phyloP scores from a whole-genome alignment of 2,113 vertebrate species.

The Toxotes jaculatrix region DNA sequence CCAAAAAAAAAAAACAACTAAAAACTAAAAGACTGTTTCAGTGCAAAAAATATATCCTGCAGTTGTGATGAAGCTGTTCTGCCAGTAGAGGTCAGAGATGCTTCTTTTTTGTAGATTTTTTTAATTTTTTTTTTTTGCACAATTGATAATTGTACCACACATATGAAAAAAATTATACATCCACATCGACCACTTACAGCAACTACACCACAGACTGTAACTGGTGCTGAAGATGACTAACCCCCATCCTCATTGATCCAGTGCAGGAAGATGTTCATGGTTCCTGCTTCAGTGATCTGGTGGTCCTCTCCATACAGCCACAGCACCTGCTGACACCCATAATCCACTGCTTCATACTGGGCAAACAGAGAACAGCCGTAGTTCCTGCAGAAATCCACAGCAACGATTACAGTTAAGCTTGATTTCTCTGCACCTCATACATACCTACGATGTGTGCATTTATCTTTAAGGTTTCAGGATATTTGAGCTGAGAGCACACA shows the following conservation, averaged over 20 bases:
- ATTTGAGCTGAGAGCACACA: background rate
- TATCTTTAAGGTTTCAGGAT: background rate
- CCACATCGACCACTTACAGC: background rate
- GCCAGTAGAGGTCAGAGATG: constrained; percentile 54
- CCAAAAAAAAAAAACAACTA: constrained; percentile 1
- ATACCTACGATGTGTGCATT: too few relatives aligned
- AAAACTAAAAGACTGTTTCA: background rate
- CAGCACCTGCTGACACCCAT: constrained; percentile 92
- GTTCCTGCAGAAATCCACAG: constrained; percentile 84
- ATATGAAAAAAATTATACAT: background rate
- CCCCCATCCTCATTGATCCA: constrained; percentile 95
- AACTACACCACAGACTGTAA: background rate
- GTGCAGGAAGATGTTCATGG: constrained; percentile 95
- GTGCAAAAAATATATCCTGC: background rate
- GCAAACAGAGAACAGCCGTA: constrained; percentile 88
- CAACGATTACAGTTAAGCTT: background rate
- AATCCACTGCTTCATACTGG: constrained; percentile 86
- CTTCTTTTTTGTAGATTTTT: background rate
- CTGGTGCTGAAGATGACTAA: constrained; percentile 49
- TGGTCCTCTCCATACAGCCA: constrained; percentile 93
- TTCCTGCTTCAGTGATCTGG: constrained; percentile 93
- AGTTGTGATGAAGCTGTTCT: background rate
- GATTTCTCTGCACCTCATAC: too few relatives aligned
- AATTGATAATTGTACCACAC: background rate
- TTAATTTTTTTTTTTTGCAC: background rate